Evolutionary conservation across 2,113 vertebrate genomes (phyloP).

Genomic region (Psittacara wagleri): DNA sequence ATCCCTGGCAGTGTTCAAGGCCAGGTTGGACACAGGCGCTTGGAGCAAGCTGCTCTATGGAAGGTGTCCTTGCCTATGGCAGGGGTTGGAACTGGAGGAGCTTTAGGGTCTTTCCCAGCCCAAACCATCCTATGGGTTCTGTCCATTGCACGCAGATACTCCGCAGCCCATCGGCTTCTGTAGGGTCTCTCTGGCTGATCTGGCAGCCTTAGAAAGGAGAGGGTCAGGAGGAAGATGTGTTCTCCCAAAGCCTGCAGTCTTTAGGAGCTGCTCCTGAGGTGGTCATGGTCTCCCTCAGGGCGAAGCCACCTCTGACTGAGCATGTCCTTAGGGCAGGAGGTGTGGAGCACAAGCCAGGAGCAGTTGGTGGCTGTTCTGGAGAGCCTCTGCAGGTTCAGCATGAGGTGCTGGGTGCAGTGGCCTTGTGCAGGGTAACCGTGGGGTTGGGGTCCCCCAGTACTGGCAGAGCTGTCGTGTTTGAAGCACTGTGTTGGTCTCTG

Average conservation of each 20-base stretch:
- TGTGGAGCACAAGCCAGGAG: fast-evolving
- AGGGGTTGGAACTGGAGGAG: neutral
- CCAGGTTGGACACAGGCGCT: neutral
- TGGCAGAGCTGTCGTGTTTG: fast-evolving
- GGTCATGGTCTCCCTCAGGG: fast-evolving
- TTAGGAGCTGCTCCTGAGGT: neutral
- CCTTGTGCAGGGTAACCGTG: fast-evolving
- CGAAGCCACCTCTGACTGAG: too few species aligned
- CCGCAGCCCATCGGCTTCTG: neutral
- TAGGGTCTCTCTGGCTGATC: neutral
- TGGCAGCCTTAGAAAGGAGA: neutral
- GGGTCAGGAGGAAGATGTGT: neutral
- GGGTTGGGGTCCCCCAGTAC: fast-evolving
- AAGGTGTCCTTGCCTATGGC: neutral
- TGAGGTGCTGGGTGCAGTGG: fast-evolving
- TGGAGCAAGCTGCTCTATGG: neutral
- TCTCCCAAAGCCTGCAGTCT: neutral
- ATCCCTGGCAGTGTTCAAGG: too few species aligned
- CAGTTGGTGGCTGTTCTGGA: neutral
- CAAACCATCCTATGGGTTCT: neutral
- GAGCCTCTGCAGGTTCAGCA: neutral
- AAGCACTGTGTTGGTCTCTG: too few species aligned
- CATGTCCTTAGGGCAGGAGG: fast-evolving
- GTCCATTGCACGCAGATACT: neutral
- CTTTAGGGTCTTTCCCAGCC: neutral